Evolutionary conservation across 2,113 vertebrate genomes (phyloP).

Genomic region (Scortum barcoo): DNA sequence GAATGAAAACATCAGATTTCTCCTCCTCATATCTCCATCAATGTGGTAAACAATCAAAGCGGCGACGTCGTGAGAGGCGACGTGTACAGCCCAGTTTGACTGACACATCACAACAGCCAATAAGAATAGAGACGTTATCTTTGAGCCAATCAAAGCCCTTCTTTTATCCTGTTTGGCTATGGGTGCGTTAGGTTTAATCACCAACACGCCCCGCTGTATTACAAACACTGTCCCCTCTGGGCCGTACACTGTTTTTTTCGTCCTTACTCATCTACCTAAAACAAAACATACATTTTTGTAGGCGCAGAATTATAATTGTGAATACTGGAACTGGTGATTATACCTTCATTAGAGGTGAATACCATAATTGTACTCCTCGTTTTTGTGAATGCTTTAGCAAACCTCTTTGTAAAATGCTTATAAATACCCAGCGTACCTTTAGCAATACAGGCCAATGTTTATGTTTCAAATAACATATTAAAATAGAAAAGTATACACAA

Average conservation of each 20-base stretch:
- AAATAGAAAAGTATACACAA: not conserved
- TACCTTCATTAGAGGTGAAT: not conserved
- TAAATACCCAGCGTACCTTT: not conserved
- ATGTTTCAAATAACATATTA: not conserved
- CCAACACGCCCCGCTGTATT: slow-evolving; percentile 3
- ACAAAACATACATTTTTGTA: not conserved
- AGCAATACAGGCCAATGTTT: rapidly evolving
- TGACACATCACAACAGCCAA: slow-evolving; percentile 38
- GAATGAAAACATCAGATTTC: not conserved
- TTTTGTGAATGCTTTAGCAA: not conserved
- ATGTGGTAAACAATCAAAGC: slow-evolving; percentile 7
- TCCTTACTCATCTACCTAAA: not conserved
- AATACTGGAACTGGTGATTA: rapidly evolving
- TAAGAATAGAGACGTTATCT: slow-evolving; percentile 2
- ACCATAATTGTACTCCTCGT: rapidly evolving
- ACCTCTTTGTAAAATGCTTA: not conserved
- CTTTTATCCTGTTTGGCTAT: slow-evolving; percentile 36
- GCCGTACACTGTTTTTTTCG: not conserved
- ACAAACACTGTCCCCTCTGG: not conserved
- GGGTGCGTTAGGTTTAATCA: slow-evolving; percentile 27
- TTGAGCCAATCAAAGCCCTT: slow-evolving; percentile 55
- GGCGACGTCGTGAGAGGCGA: not conserved
- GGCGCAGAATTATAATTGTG: not conserved
- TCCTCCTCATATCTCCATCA: not conserved
- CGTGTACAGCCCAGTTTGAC: slow-evolving; percentile 49